phyloP scores from a whole-genome alignment of 2,113 vertebrate genomes.

The Neomonachus schauinslandi region DNA sequence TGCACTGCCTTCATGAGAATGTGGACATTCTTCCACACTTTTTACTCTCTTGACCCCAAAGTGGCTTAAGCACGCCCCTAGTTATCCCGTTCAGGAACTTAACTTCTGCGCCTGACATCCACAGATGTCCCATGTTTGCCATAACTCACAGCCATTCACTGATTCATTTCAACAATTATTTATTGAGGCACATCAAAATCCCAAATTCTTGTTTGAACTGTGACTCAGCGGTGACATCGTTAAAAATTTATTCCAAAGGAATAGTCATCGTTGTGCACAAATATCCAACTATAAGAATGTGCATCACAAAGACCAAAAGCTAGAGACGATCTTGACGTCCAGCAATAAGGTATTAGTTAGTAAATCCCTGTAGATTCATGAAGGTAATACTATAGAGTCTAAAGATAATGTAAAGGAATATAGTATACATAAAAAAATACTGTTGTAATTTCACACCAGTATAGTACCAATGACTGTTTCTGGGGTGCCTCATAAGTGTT shows the following conservation, averaged over 20 bases:
- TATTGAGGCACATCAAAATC: not conserved
- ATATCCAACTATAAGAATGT: not conserved
- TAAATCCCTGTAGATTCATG: not conserved
- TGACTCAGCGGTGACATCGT: not conserved
- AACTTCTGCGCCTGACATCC: not conserved
- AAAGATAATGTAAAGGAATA: not conserved
- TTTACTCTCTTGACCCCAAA: constrained; percentile 31
- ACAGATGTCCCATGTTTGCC: not conserved
- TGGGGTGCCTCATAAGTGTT: not conserved
- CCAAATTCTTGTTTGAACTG: constrained; percentile 33
- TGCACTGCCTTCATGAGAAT: not conserved
- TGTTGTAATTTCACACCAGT: not conserved
- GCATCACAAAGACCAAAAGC: not conserved
- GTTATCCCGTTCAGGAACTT: not conserved
- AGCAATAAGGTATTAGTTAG: not conserved
- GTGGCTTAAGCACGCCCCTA: not conserved
- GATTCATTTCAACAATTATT: not conserved
- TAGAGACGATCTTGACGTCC: not conserved
- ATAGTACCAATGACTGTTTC: not conserved
- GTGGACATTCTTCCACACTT: not conserved
- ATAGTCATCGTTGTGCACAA: not conserved
- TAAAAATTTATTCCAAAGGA: not conserved
- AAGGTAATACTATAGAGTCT: not conserved
- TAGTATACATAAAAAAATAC: not conserved
- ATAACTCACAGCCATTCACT: not conserved